Evolutionary conservation across 2,888 invertebrate species (phyloP), one percentile per base, ranked within the genome.

Genomic region (Unio pictorum): DNA sequence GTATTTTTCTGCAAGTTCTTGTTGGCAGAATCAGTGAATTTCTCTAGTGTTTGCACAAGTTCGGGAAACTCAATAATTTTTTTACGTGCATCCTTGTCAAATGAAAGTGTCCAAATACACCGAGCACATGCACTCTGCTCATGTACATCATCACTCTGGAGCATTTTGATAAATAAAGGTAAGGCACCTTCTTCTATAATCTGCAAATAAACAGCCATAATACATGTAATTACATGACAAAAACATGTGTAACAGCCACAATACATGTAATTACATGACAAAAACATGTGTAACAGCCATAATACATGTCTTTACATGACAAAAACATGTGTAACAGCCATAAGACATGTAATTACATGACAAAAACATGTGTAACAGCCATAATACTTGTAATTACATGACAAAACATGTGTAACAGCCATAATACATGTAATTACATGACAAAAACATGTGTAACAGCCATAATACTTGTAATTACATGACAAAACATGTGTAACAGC

Each of bases 91-190:
- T 80, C 79, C 69, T 86, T 82, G 72, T 87, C 87, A 61, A 87
- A 87, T 8, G 84, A 73, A n/a, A 87, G 74, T 15, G 85, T 85
- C 86, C 86, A 87, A 7, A 87, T 69, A 18, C 83, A 80, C 5
- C 82, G 67, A 4, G 84, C 82, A 11, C 84, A 78, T 0, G 80
- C 79, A 23, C 81, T 78, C 55, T 84, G 84, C 65, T 87, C 87
- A 18, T 81, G 77, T 11, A 75, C 75, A 56, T 83, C 81, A 0
- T 82, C 82, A 45, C 77, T 73, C 66, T 79, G 78, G 23, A 86
- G 68, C 83, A 87, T 83, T 56, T 76, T 71, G 11, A 80, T 64
- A 58, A 87, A 80, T 34, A 81, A 66, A 4, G 81, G 82, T 5
- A 87, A 68, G 2, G 81, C 82, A 18, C 84, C 84, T 61, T 84